Conservation (phyloP, 2,888 invertebrate genomes). For the Leptogaster cylindrica region DNA sequence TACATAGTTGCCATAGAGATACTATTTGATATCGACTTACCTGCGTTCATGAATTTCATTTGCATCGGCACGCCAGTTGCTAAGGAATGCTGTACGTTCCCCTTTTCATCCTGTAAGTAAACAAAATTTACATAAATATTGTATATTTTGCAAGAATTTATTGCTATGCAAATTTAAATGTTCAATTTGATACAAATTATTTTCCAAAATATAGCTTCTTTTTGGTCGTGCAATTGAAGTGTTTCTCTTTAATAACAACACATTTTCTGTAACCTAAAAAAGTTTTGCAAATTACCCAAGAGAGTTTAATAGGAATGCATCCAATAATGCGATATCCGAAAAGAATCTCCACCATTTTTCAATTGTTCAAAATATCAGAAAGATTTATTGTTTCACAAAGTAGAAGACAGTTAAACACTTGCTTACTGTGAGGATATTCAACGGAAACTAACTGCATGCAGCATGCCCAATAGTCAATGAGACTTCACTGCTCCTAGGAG, state of each 20-base stretch:
- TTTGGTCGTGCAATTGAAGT: too few relatives aligned
- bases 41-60: constrained; percentile 11
- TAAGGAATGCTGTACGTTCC: constrained; percentile 45
- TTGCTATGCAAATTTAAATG: not conserved
- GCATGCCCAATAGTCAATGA: constrained; percentile 10
- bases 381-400: too few relatives aligned
- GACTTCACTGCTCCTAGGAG: constrained; percentile 7
- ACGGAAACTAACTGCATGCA: constrained; percentile 15
- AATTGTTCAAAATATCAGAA: too few relatives aligned
- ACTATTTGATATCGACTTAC: constrained; percentile 18
- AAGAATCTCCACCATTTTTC: constrained; percentile 26
- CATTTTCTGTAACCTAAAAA: not conserved
- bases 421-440: not conserved
- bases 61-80: constrained; percentile 45
- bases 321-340: constrained; percentile 43
- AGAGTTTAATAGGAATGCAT: constrained; percentile 42
- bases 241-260: too few relatives aligned
- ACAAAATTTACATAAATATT: constrained; percentile 6
- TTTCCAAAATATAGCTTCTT: too few relatives aligned
- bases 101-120: constrained; percentile 45
- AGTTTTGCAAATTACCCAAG: constrained; percentile 40
- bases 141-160: not conserved
- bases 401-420: too few relatives aligned
- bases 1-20: constrained; percentile 16
- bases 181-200: not conserved